A percentile compares a stretch with the other conserved stretches of the same genome.
Conservation (phyloP, 1,140 invertebrate genomes). For the Eufriesea mexicana region DNA sequence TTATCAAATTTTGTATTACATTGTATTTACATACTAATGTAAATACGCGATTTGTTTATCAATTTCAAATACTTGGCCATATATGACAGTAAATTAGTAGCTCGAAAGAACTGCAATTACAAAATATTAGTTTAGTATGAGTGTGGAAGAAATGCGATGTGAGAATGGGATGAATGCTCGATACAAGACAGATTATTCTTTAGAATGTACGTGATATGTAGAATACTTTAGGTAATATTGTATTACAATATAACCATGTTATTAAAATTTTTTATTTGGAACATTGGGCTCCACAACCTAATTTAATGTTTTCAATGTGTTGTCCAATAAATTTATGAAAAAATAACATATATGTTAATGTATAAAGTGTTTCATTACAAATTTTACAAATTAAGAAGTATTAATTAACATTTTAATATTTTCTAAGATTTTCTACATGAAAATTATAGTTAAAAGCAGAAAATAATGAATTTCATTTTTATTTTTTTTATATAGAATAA, state of each 20-base stretch:
- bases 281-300: not conserved
- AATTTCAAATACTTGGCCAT: constrained; percentile 3
- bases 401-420: not conserved
- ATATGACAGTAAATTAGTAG: constrained; percentile 24
- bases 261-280: constrained; percentile 60
- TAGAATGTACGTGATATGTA: constrained; percentile 49
- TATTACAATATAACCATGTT: constrained; percentile 40
- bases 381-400: not conserved
- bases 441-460: not conserved
- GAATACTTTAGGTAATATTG: constrained; percentile 47
- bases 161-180: constrained; percentile 48
- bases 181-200: constrained; percentile 46
- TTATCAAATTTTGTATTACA: not conserved
- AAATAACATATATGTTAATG: constrained; percentile 27
- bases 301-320: constrained; percentile 52
- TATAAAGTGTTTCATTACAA: not conserved
- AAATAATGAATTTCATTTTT: not conserved
- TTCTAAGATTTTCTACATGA: not conserved
- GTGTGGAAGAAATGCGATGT: constrained; percentile 30
- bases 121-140: constrained; percentile 44
- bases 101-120: constrained; percentile 8
- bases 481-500: not conserved
- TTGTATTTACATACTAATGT: no score
- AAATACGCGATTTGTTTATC: not conserved
- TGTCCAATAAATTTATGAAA: constrained; percentile 55